A percentile compares a stretch with the other conserved stretches of the same genome.
Conservation (phyloP, 2,797 vertebrate genomes). For the Leuciscus waleckii region DNA sequence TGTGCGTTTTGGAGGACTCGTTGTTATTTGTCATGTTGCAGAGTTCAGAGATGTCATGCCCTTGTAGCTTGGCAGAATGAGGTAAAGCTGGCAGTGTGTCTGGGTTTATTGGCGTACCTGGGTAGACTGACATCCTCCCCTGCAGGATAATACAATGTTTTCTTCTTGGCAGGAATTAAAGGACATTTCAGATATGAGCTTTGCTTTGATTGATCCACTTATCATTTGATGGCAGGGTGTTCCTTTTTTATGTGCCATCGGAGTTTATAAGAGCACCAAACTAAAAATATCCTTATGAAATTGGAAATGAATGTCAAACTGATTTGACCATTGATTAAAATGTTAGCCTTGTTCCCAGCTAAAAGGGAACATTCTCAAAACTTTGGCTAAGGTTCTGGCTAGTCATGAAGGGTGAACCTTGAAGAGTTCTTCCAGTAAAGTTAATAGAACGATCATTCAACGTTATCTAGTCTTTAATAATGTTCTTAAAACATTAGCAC, state of each 20-base stretch:
- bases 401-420: neutral
- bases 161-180: conserved; percentile 12
- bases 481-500: neutral
- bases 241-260: neutral
- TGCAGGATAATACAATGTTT: neutral
- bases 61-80: conserved; percentile 42
- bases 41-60: conserved; percentile 32
- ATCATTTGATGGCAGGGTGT: conserved; percentile 1
- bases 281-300: neutral
- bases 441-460: neutral
- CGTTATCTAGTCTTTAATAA: neutral
- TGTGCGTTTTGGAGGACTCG: neutral
- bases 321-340: neutral
- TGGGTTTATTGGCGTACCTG: conserved; percentile 1
- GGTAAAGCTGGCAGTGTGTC: conserved; percentile 34
- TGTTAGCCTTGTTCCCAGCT: neutral
- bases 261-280: neutral
- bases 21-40: conserved; percentile 42
- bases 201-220: conserved; percentile 28
- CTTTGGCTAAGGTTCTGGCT: neutral
- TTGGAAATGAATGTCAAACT: neutral
- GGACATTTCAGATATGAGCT: conserved; percentile 30
- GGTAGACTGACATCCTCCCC: conserved; percentile 16
- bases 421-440: neutral
- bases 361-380: neutral